These are phyloP conservation scores for Caenorhabditis japonica DNA, from an alignment of 2,888 invertebrate genomes.

Conservation along the genomic window DNA sequence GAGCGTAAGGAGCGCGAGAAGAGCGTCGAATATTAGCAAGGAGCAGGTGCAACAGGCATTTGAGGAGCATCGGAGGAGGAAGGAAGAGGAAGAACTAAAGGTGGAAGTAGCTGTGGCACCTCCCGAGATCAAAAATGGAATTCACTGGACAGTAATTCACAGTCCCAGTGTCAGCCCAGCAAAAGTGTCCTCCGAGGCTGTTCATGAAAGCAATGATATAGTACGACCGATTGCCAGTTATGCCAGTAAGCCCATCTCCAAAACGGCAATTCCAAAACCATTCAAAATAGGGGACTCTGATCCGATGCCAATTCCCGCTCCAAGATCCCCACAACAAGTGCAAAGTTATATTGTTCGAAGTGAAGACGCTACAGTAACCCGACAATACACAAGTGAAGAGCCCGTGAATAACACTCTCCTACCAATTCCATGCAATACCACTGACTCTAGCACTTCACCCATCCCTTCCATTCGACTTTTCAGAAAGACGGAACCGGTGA, in stretches of 20 bases:
- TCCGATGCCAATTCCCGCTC: neutral
- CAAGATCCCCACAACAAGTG: neutral
- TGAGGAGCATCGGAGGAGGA: constrained; percentile 29
- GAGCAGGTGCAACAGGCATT: constrained; percentile 51
- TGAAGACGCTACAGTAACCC: constrained; percentile 30
- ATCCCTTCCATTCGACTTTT: constrained; percentile 53
- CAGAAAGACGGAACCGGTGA: constrained; percentile 19
- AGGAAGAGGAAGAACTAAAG: constrained; percentile 11
- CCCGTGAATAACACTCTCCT: neutral
- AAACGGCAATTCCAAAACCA: constrained; percentile 43
- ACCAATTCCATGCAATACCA: constrained; percentile 18
- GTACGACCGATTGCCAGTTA: constrained; percentile 33
- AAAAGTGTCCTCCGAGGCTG: constrained; percentile 22
- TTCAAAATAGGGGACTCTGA: constrained; percentile 6
- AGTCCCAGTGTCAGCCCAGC: constrained; percentile 25
- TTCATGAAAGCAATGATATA: constrained; percentile 5
- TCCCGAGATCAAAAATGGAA: constrained; percentile 45
- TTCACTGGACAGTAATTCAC: constrained; percentile 59
- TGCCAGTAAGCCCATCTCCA: constrained; percentile 26
- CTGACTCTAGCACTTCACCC: constrained; percentile 57
- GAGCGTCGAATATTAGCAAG: constrained; percentile 48
- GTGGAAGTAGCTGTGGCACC: constrained; percentile 6
- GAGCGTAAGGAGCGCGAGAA: constrained; percentile 17
- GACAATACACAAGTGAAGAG: constrained; percentile 10
- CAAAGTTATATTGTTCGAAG: constrained; percentile 26